A percentile compares a stretch with the other conserved stretches of the same genome.
phyloP scores from a whole-genome alignment of 2,888 invertebrate genomes.

The Papilio elwesi region DNA sequence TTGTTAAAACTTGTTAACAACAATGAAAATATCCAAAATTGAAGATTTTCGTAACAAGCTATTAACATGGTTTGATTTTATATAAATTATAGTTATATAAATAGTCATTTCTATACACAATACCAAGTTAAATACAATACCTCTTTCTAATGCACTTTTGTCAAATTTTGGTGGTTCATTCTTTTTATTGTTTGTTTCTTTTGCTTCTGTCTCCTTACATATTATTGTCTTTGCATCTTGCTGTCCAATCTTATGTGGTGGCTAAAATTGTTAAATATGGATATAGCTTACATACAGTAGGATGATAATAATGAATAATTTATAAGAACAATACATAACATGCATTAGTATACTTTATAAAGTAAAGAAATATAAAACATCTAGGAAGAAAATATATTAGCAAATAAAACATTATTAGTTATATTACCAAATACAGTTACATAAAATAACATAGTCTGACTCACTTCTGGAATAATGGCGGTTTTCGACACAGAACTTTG shows the following conservation, averaged over 20 bases:
- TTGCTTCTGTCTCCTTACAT: constrained; percentile 57
- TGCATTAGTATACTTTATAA: not conserved
- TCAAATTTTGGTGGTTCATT: constrained; percentile 58
- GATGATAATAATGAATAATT: constrained; percentile 1
- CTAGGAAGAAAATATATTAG: constrained; percentile 24
- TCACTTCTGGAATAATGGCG: constrained; percentile 67
- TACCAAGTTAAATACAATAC: constrained; percentile 51
- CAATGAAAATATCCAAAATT: too few species aligned
- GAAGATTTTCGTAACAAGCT: too few species aligned
- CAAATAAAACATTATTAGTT: constrained; percentile 12
- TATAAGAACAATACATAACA: not conserved
- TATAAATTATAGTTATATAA: not conserved
- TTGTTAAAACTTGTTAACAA: too few species aligned
- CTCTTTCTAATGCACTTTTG: constrained; percentile 70
- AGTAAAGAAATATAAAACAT: not conserved
- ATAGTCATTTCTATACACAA: not conserved
- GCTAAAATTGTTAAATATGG: constrained; percentile 57
- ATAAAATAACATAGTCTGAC: constrained; percentile 55
- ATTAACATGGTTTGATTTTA: too few species aligned
- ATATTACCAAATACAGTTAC: constrained; percentile 42
- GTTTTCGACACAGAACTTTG: constrained; percentile 63
- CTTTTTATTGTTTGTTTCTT: constrained; percentile 60
- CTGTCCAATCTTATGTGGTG: constrained; percentile 51
- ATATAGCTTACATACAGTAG: not conserved
- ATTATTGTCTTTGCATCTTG: constrained; percentile 50